Evolutionary conservation across 2,888 invertebrate species (phyloP).

Genomic region (Acanthopleura granulata): DNA sequence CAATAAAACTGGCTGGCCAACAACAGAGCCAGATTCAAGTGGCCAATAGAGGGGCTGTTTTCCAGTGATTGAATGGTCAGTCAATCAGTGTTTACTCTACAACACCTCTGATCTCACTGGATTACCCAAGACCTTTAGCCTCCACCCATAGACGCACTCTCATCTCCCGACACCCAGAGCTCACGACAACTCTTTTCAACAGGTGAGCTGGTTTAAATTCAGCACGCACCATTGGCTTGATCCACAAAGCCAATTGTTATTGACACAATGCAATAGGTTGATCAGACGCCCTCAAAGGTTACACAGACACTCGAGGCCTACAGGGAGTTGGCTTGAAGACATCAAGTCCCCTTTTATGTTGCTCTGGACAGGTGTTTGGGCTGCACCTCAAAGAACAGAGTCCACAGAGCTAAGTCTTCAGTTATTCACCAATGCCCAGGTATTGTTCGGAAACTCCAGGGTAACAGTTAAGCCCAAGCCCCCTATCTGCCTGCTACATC

Average conservation of each 20-base stretch:
- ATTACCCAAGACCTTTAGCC: background rate
- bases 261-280: background rate
- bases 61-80: background rate
- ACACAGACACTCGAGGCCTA: background rate
- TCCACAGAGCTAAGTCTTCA: background rate
- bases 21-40: too few relatives aligned
- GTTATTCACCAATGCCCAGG: too few relatives aligned
- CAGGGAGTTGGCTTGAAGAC: background rate
- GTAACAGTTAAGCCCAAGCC: too few relatives aligned
- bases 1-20: too few relatives aligned
- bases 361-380: background rate
- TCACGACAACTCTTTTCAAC: background rate
- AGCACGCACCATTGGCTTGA: background rate
- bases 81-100: background rate
- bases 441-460: too few relatives aligned
- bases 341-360: background rate
- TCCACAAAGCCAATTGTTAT: conserved; percentile 1
- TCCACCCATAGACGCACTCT: background rate
- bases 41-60: too few relatives aligned
- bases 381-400: background rate
- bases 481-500: too few relatives aligned
- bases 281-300: background rate
- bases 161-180: background rate
- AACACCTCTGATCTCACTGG: background rate
- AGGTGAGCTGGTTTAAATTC: background rate